These are phyloP conservation scores for Heterocephalus glaber DNA, from an alignment of 2,113 vertebrate species.

Conservation along the genomic window DNA sequence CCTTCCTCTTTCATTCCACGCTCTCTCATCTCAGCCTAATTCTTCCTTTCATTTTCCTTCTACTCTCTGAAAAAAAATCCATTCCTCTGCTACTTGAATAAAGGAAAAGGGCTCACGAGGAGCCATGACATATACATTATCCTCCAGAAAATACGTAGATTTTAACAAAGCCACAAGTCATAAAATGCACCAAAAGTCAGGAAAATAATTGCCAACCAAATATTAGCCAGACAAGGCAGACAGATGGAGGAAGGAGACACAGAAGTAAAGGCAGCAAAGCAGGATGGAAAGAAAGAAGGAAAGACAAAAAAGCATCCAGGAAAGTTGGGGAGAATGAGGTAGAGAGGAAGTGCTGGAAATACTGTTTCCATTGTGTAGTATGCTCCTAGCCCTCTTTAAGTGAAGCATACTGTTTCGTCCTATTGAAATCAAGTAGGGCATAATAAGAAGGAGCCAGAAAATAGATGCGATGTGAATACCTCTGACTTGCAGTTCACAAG, in stretches of 20 bases:
- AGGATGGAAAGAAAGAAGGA: neutral
- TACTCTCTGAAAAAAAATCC: constrained; percentile 44
- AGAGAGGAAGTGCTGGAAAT: neutral
- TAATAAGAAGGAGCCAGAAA: neutral
- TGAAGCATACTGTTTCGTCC: neutral
- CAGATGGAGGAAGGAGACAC: neutral
- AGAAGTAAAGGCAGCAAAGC: neutral
- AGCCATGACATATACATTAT: constrained; percentile 49
- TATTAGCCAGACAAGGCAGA: neutral
- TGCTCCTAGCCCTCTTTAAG: neutral
- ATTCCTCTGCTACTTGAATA: neutral
- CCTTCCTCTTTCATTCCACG: constrained; percentile 85
- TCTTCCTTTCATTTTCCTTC: constrained; percentile 73
- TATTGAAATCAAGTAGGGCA: neutral
- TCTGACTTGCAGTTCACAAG: neutral
- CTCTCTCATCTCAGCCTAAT: constrained; percentile 66
- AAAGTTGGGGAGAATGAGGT: too few relatives aligned
- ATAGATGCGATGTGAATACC: neutral
- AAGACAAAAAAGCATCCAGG: neutral
- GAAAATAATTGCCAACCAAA: neutral
- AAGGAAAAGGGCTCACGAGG: neutral
- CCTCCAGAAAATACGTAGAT: constrained; percentile 29
- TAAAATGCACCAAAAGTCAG: constrained; percentile 31
- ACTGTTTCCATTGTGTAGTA: neutral
- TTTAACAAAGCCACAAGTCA: constrained; percentile 1